Conservation (phyloP, 2,888 invertebrate genomes). For the Rotaria sp. region DNA sequence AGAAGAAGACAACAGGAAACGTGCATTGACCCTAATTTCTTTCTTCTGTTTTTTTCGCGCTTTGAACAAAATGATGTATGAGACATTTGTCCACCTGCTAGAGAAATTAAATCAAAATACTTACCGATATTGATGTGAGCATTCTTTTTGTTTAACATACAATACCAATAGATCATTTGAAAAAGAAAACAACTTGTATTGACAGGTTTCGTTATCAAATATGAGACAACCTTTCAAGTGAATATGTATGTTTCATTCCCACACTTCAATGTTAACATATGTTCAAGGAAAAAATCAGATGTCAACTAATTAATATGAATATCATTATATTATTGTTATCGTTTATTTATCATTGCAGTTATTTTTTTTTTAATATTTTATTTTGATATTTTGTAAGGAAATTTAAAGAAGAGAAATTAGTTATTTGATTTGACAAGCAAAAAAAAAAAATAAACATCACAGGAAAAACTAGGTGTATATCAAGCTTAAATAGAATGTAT, state of each 20-base stretch:
- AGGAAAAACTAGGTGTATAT: not conserved
- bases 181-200: not conserved
- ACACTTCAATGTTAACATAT: not conserved
- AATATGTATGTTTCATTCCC: not conserved
- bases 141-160: not conserved
- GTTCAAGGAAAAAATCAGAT: not conserved
- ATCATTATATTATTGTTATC: not conserved
- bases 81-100: not conserved
- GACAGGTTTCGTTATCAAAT: not conserved
- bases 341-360: not conserved
- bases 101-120: not conserved
- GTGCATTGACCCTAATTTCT: not conserved
- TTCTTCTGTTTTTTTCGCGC: not conserved
- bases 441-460: not conserved
- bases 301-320: not conserved
- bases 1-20: not conserved
- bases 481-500: no score
- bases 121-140: not conserved
- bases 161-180: slow-evolving; percentile 6
- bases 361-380: not conserved
- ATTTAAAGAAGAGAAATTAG: not conserved
- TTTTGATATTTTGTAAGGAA: not conserved
- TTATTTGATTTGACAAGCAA: not conserved
- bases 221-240: not conserved
- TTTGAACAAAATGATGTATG: not conserved